Percentiles rank a stretch among this genome's conserved stretches.
Conservation (phyloP, 2,888 invertebrate genomes). For the Pomacea canaliculata region DNA sequence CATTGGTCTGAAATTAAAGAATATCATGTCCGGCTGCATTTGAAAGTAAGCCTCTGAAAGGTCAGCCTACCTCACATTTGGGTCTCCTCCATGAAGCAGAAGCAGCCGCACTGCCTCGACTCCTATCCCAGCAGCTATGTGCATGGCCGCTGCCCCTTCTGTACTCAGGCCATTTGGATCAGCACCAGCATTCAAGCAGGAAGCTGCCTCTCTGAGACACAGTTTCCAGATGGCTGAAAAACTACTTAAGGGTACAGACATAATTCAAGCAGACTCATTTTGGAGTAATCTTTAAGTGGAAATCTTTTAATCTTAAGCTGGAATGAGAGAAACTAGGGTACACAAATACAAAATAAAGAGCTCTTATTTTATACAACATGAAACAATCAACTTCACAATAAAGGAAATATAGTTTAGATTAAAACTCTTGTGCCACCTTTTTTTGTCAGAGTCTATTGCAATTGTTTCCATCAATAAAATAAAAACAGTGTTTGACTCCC, state of each 20-base stretch:
- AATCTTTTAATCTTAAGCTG: no score
- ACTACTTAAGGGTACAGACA: neutral
- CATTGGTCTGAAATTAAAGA: neutral
- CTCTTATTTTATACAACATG: no score
- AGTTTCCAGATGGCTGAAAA: neutral
- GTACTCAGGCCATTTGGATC: constrained; percentile 50
- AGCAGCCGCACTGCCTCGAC: constrained; percentile 43
- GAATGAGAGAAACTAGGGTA: no score
- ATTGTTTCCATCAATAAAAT: no score
- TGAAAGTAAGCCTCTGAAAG: neutral
- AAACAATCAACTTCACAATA: no score
- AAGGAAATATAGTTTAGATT: no score
- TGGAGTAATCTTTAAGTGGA: no score
- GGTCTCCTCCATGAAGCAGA: constrained; percentile 56
- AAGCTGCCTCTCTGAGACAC: constrained; percentile 5
- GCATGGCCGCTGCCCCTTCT: constrained; percentile 56
- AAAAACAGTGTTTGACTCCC: no score
- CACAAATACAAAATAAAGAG: no score
- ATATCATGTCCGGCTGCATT: neutral
- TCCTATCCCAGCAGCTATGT: constrained; percentile 56
- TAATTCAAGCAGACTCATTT: no score
- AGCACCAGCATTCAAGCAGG: constrained; percentile 43
- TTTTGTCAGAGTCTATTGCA: no score
- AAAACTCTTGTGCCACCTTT: no score
- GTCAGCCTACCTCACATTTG: constrained; percentile 54